Base-by-base conservation (phyloP, 1,140 invertebrate species). In the Melipona quadrifasciata region DNA sequence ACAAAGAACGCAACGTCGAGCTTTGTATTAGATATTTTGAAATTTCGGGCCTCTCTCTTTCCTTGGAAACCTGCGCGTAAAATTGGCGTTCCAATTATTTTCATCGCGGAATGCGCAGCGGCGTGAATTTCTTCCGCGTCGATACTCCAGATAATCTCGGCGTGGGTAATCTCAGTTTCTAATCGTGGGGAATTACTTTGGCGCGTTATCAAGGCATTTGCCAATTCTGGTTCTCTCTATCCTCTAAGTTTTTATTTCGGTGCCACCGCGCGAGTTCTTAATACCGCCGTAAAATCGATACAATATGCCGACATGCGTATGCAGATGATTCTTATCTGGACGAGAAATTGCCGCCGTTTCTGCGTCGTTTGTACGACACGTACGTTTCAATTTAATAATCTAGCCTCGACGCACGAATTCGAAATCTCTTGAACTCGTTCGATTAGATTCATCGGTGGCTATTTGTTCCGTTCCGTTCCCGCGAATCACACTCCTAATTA, bases 401-500 rank as follows among this genome's bases (percentile, higher is more conserved):
- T 19, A n/a, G 34, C 1, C 39, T 47, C 34, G 31, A 75, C 57
- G 39, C 11, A 17, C 14, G 53, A 14, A 67, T 34, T 78, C 8
- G 47, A 78, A 47, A 53, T 27, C 64, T 34, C 21, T 10, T 19
- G 34, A 34, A 77, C 74, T 47, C n/a, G 58, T 64, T 11, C 21
- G 58, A 61, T 77, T 64, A 77, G 57, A 77, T 77, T 64, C 16
- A 55, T 21, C 31, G 17, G 17, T 68, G 34, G 27, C 64, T 17
- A 79, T 79, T 79, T 68, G 64, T 68, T 70, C 31, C 55, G 47
- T 70, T 55, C 47, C 47, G 53, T 68, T 68, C 47, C 39, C 34
- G 10, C 4, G 77, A 68, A 79, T 68, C 77, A 55, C 21, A 39
- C 39, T 79, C 10, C 77, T 55, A 79, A 79, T 79, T 68, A 79